Base-by-base conservation (phyloP, 2,113 vertebrate genomes). In the Caracal caracal region DNA sequence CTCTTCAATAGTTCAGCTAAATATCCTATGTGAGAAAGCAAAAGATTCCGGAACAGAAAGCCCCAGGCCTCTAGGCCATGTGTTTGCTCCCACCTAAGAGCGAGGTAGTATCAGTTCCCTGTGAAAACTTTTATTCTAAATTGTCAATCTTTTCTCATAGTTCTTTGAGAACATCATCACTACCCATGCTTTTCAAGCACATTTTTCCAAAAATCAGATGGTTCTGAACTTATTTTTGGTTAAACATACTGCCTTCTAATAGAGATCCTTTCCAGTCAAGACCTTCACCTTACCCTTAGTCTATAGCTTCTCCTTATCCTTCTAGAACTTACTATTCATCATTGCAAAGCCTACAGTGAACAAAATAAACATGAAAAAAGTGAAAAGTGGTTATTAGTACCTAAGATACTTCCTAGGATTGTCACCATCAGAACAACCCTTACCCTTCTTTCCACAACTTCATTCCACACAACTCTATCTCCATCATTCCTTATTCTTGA, bases 131-230 rank as follows among this genome's bases (percentile, higher is more conserved):
- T 87, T 65, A 37, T 56, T 91, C 49, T 87, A 56, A 71, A 88
- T 49, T 56, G 15, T 83, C 24, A 56, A 79, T 65, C 3, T 76
- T 83, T 85, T 87, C 40, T 35, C 19, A 70, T 56, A 22, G 5
- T 65, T 90, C 35, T 95, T 91, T 65, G 20, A 76, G 40, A 70
- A 86, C 7, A 83, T 91, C 30, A 65, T 80, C 73, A 51, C 37
- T 92, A 79, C 17, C 19, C 78, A 53, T 35, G 10, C 30, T 78
- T 87, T 93, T 82, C 30, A 90, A 73, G 47, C 56, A 78, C 70
- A 61, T n/a, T 97, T 89, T 83, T 68, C 87, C 51, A 81, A 93
- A 93, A 88, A 37, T 71, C 83, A 88, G 83, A 79, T 63, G 11
- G 20, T 63, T 70, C 59, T 28, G 47, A 93, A 83, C 78, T 70